phyloP scores from a whole-genome alignment of 2,113 vertebrate genomes.

The Platanista minor region DNA sequence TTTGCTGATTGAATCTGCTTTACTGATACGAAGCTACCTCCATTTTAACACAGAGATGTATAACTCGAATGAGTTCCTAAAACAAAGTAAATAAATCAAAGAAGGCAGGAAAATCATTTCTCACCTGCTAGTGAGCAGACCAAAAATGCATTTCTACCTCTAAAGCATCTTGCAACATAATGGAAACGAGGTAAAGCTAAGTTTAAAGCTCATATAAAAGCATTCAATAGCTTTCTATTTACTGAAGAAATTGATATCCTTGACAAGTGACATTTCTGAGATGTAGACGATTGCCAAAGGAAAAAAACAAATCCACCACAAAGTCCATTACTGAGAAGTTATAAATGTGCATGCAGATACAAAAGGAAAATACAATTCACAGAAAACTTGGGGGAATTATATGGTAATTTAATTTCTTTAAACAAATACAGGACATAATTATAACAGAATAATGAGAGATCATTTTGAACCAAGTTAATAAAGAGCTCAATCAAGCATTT shows the following conservation, averaged over 20 bases:
- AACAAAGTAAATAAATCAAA: slow-evolving; percentile 54
- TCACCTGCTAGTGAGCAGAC: slow-evolving; percentile 1
- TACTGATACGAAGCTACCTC: neutral
- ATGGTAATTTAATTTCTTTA: neutral
- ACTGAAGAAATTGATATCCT: slow-evolving; percentile 33
- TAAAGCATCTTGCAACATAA: slow-evolving; percentile 40
- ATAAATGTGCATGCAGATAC: neutral
- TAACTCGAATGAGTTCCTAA: neutral
- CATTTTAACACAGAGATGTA: slow-evolving; percentile 5
- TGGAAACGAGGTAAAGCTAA: slow-evolving; percentile 50
- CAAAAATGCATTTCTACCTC: slow-evolving; percentile 21
- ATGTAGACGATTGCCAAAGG: neutral
- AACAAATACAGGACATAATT: neutral
- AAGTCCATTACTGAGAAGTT: slow-evolving; percentile 1
- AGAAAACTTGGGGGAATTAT: neutral
- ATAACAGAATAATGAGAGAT: neutral
- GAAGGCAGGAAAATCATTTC: slow-evolving; percentile 17
- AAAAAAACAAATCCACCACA: slow-evolving; percentile 21
- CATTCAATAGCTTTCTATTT: slow-evolving; percentile 51
- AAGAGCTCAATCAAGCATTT: neutral
- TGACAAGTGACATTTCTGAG: slow-evolving; percentile 40
- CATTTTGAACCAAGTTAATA: neutral
- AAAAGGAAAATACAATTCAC: neutral
- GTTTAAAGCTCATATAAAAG: slow-evolving; percentile 30
- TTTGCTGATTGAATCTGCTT: neutral